A percentile compares a stretch with the other conserved stretches of the same genome.
Evolutionary conservation across 2,113 vertebrate species (phyloP).

Genomic region (Campylorhamphus procurvoides): DNA sequence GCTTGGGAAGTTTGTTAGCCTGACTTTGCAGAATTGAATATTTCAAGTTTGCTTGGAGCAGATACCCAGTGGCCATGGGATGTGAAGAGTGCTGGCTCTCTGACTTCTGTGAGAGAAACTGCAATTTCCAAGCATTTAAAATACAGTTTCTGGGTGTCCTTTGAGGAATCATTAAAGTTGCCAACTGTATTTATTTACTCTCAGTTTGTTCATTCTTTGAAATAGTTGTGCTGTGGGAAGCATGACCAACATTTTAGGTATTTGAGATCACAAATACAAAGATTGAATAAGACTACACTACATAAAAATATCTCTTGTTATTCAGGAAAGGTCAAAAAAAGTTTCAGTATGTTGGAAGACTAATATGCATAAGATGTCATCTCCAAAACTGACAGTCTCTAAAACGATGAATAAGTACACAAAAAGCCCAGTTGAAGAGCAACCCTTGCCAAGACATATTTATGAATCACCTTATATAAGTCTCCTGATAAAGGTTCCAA

Average conservation of each 20-base stretch:
- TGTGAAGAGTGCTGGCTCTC: neutral
- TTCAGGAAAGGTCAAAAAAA: neutral
- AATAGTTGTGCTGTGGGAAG: neutral
- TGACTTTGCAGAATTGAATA: neutral
- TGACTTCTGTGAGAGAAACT: neutral
- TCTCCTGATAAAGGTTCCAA: neutral
- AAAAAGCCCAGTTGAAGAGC: neutral
- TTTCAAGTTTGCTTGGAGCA: neutral
- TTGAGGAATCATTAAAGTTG: neutral
- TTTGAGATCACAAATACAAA: neutral
- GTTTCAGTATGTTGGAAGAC: neutral
- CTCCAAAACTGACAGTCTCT: neutral
- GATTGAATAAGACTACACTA: neutral
- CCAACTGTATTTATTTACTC: neutral
- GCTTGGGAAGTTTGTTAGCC: neutral
- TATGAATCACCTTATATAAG: neutral
- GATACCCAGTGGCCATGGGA: fast-evolving
- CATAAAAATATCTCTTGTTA: neutral
- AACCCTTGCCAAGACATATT: neutral
- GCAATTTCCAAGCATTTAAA: neutral
- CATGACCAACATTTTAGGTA: neutral
- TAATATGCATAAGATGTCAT: neutral
- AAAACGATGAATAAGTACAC: neutral
- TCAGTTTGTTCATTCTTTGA: neutral
- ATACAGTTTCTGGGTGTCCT: neutral